Evolutionary conservation across 2,113 vertebrate genomes (phyloP).

Genomic region (Corythoichthys intestinalis): DNA sequence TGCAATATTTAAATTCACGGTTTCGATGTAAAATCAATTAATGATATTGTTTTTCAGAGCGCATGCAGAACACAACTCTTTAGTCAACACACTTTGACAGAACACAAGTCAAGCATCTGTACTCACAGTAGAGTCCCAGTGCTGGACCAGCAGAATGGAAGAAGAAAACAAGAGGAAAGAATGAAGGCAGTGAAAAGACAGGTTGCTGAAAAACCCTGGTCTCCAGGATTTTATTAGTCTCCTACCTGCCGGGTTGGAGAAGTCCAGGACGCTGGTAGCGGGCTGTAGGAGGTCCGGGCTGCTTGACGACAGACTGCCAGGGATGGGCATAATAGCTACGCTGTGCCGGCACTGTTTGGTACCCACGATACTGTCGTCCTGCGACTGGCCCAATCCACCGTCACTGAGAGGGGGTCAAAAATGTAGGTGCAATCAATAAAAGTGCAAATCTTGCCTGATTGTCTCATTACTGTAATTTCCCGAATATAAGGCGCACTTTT

Average conservation of each 20-base stretch:
- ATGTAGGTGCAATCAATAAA: not conserved
- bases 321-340: conserved; percentile 93
- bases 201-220: not conserved
- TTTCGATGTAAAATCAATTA: not conserved
- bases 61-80: not conserved
- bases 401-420: conserved; percentile 73
- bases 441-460: no score
- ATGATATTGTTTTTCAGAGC: not conserved
- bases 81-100: not conserved
- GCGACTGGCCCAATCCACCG: conserved; percentile 86
- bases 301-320: conserved; percentile 87
- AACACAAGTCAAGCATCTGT: conserved; percentile 42
- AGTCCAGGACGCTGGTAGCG: conserved; percentile 85
- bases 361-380: conserved; percentile 96
- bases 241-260: conserved; percentile 89
- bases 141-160: conserved; percentile 71
- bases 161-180: conserved; percentile 31
- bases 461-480: no score
- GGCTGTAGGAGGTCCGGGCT: conserved; percentile 94
- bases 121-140: conserved; percentile 94
- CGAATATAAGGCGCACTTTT: no score
- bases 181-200: conserved; percentile 24
- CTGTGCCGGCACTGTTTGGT: conserved; percentile 93
- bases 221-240: not conserved
- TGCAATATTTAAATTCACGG: no score